Percentiles rank a stretch among this genome's conserved stretches.
These are phyloP conservation scores for Plebejus anna DNA, from an alignment of 2,888 invertebrate species.

Conservation along the genomic window DNA sequence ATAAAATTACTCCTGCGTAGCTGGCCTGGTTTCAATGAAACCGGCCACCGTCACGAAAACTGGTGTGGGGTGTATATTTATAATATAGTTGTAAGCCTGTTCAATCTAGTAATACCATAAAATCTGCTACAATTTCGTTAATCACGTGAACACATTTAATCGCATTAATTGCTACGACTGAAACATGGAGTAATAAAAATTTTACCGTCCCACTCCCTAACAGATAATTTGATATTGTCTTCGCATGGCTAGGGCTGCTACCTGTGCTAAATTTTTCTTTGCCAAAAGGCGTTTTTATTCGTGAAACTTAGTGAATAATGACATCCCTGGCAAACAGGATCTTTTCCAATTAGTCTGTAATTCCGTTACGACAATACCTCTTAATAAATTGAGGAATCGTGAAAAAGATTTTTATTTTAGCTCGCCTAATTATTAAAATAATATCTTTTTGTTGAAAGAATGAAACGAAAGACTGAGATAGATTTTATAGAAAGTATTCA, in stretches of 20 bases:
- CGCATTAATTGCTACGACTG: constrained; percentile 11
- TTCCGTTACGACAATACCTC: constrained; percentile 2
- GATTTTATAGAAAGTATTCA: neutral
- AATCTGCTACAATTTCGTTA: neutral
- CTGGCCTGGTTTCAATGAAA: too few relatives aligned
- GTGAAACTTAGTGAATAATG: neutral
- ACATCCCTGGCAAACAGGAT: neutral
- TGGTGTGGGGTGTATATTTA: too few relatives aligned
- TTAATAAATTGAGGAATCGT: constrained; percentile 9
- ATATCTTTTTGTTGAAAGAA: neutral
- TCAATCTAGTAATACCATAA: neutral
- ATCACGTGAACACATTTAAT: constrained; percentile 12
- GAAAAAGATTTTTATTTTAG: neutral
- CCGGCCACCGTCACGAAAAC: too few relatives aligned
- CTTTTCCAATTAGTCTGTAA: constrained; percentile 19
- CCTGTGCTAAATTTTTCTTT: neutral
- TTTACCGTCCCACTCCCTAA: neutral
- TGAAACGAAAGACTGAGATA: neutral
- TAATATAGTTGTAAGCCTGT: neutral
- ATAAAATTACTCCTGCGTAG: too few relatives aligned
- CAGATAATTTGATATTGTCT: constrained; percentile 28
- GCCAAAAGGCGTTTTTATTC: neutral
- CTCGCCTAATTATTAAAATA: constrained; percentile 29
- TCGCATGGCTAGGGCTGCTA: constrained; percentile 5
- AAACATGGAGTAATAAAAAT: constrained; percentile 17